phyloP scores from a whole-genome alignment of 2,797 vertebrate genomes.

The Thamnophis elegans region DNA sequence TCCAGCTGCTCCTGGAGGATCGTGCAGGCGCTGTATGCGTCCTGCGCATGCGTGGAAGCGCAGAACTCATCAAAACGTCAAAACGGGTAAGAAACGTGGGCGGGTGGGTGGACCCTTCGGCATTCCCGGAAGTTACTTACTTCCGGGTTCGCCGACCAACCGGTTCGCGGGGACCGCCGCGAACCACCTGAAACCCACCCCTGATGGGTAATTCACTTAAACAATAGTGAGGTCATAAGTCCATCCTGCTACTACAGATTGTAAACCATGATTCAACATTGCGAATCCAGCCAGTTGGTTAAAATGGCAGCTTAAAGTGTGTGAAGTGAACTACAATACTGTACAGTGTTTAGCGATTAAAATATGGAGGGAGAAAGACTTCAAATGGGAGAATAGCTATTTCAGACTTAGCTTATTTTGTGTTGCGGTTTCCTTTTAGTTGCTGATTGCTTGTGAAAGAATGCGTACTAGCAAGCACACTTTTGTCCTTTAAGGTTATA shows the following conservation, averaged over 20 bases:
- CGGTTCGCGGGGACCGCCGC: no score
- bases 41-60: no score
- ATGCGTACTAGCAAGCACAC: not conserved
- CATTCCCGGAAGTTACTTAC: no score
- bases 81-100: no score
- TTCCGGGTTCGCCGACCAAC: no score
- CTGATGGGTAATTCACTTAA: not conserved
- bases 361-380: not conserved
- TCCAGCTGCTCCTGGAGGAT: no score
- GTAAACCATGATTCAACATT: not conserved
- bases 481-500: not conserved
- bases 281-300: not conserved
- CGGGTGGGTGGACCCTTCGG: no score
- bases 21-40: no score
- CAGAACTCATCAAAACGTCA: no score
- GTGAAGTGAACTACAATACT: not conserved
- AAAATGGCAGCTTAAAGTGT: not conserved
- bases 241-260: not conserved
- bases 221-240: not conserved
- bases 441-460: not conserved
- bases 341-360: not conserved
- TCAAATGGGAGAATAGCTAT: not conserved
- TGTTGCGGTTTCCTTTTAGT: not conserved
- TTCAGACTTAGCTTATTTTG: not conserved
- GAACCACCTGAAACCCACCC: no score